Base-by-base conservation (phyloP, 2,888 invertebrate genomes). In the Drosophila phalerata region DNA sequence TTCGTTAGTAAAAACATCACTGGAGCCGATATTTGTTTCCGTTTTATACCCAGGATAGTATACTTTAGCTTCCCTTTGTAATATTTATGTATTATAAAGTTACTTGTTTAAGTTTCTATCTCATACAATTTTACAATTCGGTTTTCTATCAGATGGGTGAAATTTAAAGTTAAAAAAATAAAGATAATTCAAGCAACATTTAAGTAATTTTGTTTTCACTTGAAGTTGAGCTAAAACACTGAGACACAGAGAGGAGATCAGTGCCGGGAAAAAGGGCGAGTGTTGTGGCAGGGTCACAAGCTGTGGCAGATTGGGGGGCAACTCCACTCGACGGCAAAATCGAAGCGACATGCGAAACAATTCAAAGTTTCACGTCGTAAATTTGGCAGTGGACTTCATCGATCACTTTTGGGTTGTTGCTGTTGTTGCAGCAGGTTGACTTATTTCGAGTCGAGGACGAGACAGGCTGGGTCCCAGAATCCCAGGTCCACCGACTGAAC, bases 351-450 rank as follows among this genome's bases (percentile, higher is more conserved):
- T 89, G 86, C 79, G 84, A 82, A 88, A 88, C 89, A 87, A 90
- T 90, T 87, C 88, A 86, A 90, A 90, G 91, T 92, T 90, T 90
- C 91, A 92, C 91, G 89, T 92, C 91, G 90, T 91, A 91, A 92
- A 92, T 92, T 91, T 85, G 77, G 79, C 69, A 81, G 74, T 79
- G 82, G 85, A 92, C 91, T 92, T 91, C 91, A 91, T 91, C 92
- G 91, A 92, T 92, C 92, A 91, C 89, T 91, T 85, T 85, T 79
- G 65, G 78, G 75, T 25, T 61, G 69, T 45, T 63, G 66, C 48
- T 60, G 49, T 55, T 58, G 65, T 66, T 68, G 70, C 77, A 70
- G 73, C 77, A 75, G 77, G 81, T 76, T 81, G 81, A 78, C 83
- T 79, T 81, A 79, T 74, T 78, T 83, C 66, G 55, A 52, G 53